Percentiles rank a stretch among this genome's conserved stretches.
phyloP scores from a whole-genome alignment of 2,797 vertebrate genomes.

The Loriculus beryllinus region DNA sequence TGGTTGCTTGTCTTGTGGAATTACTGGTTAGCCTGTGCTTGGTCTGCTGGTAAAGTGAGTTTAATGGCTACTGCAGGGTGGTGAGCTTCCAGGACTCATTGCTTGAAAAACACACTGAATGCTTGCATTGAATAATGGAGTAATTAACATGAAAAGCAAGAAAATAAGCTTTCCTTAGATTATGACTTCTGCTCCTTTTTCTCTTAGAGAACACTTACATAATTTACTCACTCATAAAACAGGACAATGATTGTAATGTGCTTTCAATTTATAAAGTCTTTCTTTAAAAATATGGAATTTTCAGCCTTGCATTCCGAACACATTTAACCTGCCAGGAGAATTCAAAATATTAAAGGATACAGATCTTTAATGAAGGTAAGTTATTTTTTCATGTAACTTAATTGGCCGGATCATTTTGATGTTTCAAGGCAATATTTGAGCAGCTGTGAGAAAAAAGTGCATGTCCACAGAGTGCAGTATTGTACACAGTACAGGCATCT shows the following conservation, averaged over 20 bases:
- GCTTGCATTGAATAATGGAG: background rate
- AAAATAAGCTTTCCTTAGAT: background rate
- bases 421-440: background rate
- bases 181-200: background rate
- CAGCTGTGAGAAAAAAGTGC: slow-evolving; percentile 19
- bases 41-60: background rate
- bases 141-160: background rate
- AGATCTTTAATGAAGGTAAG: background rate
- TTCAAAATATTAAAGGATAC: background rate
- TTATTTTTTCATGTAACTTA: slow-evolving; percentile 13
- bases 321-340: background rate
- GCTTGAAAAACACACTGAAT: background rate
- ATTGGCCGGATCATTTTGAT: slow-evolving; percentile 15
- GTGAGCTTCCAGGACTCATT: background rate
- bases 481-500: background rate
- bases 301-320: background rate
- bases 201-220: background rate
- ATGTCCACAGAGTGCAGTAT: background rate
- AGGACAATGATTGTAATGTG: background rate
- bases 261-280: background rate
- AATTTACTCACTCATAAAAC: background rate
- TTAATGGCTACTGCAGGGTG: rapidly evolving
- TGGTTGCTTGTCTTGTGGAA: background rate
- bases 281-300: background rate
- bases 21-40: background rate